Evolutionary conservation across 2,888 invertebrate genomes (phyloP).

Genomic region (Allacma fusca): DNA sequence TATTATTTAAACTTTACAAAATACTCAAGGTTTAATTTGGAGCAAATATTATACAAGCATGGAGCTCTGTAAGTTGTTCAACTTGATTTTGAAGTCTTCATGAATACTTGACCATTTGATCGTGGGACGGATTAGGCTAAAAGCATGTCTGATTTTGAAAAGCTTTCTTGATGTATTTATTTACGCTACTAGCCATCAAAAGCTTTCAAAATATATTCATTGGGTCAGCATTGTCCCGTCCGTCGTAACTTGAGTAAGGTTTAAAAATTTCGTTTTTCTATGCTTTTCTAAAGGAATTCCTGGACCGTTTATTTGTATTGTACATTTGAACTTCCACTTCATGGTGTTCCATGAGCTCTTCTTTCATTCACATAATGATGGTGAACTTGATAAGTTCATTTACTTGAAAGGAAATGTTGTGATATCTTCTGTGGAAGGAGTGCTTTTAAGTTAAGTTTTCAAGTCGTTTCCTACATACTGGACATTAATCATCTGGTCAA

Average conservation of each 20-base stretch:
- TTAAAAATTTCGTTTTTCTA: not conserved
- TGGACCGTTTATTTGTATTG: not conserved
- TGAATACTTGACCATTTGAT: too few relatives aligned
- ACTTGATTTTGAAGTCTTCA: too few relatives aligned
- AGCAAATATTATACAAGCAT: too few relatives aligned
- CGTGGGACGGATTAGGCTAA: not conserved
- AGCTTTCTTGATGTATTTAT: not conserved
- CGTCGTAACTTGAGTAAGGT: not conserved
- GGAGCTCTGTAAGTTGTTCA: too few relatives aligned
- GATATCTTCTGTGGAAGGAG: not conserved
- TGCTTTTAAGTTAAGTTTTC: conserved; percentile 5
- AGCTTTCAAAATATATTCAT: not conserved
- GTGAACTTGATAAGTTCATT: conserved; percentile 9
- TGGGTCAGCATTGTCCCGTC: not conserved
- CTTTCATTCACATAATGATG: conserved; percentile 5
- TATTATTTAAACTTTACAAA: too few relatives aligned
- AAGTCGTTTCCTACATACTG: not conserved
- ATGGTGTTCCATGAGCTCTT: not conserved
- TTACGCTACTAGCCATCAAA: not conserved
- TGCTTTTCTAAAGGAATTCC: not conserved
- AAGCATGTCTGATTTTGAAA: not conserved
- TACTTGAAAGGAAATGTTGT: conserved; percentile 8
- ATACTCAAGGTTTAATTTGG: too few relatives aligned
- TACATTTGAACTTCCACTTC: not conserved
- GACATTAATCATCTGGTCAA: conserved; percentile 24